phyloP scores from a whole-genome alignment of 2,113 vertebrate species.

The Nothoprocta pentlandii region DNA sequence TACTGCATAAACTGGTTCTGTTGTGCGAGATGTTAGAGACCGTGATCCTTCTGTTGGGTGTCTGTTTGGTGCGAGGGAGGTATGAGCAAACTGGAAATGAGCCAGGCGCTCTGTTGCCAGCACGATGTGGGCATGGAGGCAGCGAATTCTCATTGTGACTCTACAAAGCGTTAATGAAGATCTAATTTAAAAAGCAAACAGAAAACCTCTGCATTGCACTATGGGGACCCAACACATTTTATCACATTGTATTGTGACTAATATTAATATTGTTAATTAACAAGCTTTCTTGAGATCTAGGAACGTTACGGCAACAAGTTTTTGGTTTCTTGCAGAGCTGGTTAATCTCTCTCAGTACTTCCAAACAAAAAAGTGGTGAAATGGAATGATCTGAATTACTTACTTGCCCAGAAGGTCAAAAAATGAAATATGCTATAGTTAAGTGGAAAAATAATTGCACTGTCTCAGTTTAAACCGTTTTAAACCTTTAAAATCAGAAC shows the following conservation, averaged over 20 bases:
- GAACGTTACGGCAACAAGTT: conserved; percentile 58
- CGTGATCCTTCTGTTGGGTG: not conserved
- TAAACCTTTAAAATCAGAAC: not conserved
- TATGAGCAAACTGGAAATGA: conserved; percentile 53
- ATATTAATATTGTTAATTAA: conserved; percentile 78
- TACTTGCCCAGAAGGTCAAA: not conserved
- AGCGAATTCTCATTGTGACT: conserved; percentile 70
- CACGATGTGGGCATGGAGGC: conserved; percentile 28
- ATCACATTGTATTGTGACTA: conserved; percentile 74
- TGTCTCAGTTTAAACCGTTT: not conserved
- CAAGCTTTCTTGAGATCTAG: conserved; percentile 70
- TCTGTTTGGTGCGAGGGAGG: not conserved
- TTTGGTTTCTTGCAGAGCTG: not conserved
- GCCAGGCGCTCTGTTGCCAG: conserved; percentile 50
- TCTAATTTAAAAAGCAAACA: conserved; percentile 77
- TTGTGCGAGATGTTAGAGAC: not conserved
- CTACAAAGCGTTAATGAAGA: conserved; percentile 73
- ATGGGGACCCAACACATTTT: conserved; percentile 68
- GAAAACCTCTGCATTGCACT: conserved; percentile 70
- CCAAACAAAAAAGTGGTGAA: conserved; percentile 1
- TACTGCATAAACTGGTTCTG: not conserved
- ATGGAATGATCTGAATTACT: conserved; percentile 21
- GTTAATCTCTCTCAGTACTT: conserved; percentile 29
- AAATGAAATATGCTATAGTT: not conserved
- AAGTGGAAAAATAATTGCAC: not conserved